Conservation (phyloP, 2,113 vertebrate genomes). For the Verasper variegatus region DNA sequence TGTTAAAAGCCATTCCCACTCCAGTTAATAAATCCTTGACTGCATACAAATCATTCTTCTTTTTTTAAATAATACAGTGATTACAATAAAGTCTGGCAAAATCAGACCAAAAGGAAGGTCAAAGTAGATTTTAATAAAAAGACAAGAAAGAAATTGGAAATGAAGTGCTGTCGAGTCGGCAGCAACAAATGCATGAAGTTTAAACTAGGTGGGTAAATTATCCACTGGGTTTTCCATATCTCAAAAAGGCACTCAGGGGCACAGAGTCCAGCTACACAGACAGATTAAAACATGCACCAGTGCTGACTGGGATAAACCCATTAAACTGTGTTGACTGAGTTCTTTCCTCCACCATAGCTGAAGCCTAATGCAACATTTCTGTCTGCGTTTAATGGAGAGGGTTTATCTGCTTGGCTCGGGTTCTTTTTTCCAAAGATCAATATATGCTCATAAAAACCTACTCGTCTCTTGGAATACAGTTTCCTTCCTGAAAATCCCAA, state of each 20-base stretch:
- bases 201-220: conserved; percentile 1
- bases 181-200: not conserved
- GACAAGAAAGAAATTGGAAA: not conserved
- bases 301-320: not conserved
- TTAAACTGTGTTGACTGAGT: conserved; percentile 6
- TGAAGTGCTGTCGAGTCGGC: not conserved
- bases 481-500: not conserved
- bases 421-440: not conserved
- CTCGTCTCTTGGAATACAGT: not conserved
- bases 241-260: conserved; percentile 8
- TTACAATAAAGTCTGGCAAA: not conserved
- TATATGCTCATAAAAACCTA: not conserved
- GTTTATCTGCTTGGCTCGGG: not conserved
- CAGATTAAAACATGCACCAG: conserved; percentile 22
- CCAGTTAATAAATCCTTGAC: not conserved
- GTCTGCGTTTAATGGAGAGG: not conserved
- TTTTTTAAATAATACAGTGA: not conserved
- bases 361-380: not conserved
- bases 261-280: not conserved
- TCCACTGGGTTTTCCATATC: not conserved
- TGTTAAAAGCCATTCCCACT: not conserved
- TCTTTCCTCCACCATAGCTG: not conserved
- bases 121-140: not conserved
- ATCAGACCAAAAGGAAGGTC: not conserved
- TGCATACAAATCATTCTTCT: not conserved